Evolutionary conservation across 2,797 vertebrate species (phyloP).

Genomic region (Loris lydekkerianus): DNA sequence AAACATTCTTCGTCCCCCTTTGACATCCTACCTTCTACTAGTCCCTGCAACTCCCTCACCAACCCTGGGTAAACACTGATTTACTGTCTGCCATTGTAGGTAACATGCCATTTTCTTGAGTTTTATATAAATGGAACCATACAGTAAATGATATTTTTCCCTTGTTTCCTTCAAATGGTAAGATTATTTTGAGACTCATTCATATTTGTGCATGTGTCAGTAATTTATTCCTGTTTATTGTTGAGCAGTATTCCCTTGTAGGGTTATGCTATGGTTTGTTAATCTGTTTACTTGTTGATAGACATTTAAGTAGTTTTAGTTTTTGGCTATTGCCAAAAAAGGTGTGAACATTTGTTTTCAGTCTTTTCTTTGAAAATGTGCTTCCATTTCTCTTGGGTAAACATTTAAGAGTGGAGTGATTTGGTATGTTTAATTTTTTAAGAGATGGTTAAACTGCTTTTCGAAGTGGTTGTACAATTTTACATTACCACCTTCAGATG

Average conservation of each 20-base stretch:
- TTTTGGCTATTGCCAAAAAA: not conserved
- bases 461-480: not conserved
- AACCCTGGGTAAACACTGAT: not conserved
- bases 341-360: not conserved
- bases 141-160: not conserved
- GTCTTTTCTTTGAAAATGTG: not conserved
- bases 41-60: not conserved
- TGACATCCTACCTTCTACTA: not conserved
- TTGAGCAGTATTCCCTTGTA: not conserved
- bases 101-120: not conserved
- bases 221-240: constrained; percentile 13
- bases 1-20: not conserved
- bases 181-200: not conserved
- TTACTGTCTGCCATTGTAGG: not conserved
- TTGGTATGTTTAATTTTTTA: constrained; percentile 5
- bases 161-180: not conserved
- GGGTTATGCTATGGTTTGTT: not conserved
- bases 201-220: not conserved
- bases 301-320: not conserved
- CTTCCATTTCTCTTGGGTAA: not conserved
- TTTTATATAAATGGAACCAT: not conserved
- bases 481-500: not conserved
- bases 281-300: not conserved
- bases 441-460: not conserved
- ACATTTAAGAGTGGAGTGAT: not conserved